A percentile compares a stretch with the other conserved stretches of the same genome.
These are phyloP conservation scores for Plutomurus gul DNA, from an alignment of 1,140 invertebrate species.

Conservation along the genomic window DNA sequence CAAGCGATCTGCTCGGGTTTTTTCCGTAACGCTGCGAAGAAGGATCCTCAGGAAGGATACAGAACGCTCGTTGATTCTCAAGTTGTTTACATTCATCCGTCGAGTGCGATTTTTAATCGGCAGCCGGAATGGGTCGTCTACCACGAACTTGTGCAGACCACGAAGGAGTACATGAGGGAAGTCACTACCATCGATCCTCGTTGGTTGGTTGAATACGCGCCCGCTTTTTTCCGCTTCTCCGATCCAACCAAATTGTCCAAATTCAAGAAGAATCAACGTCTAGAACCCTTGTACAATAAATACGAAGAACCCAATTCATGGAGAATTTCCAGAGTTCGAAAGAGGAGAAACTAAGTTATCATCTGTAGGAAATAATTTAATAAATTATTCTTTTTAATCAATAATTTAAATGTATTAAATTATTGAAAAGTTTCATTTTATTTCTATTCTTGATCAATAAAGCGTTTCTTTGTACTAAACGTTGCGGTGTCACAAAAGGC, in stretches of 20 bases:
- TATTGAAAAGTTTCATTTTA: too few relatives aligned
- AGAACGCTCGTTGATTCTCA: conserved; percentile 96
- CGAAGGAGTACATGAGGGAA: conserved; percentile 99
- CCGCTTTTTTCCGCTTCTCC: conserved; percentile 98
- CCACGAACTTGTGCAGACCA: conserved; percentile 97
- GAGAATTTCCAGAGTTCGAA: conserved; percentile 93
- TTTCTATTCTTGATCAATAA: too few relatives aligned
- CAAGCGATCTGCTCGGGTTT: conserved; percentile 99
- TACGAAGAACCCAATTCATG: conserved; percentile 99
- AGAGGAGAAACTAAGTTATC: conserved; percentile 77
- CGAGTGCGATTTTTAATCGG: conserved; percentile 93
- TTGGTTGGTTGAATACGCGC: conserved; percentile 99
- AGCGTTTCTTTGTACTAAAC: too few relatives aligned
- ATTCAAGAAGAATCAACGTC: conserved; percentile 98
- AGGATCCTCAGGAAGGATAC: conserved; percentile 99
- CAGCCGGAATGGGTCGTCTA: conserved; percentile 99
- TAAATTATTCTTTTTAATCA: conserved; percentile 59
- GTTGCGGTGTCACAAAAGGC: too few relatives aligned
- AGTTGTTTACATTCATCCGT: conserved; percentile 99
- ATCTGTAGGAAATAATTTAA: background rate
- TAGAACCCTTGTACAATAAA: conserved; percentile 98
- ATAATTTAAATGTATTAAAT: background rate
- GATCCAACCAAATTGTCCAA: conserved; percentile 98
- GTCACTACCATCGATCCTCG: conserved; percentile 99
- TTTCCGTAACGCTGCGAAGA: conserved; percentile 98